Evolutionary conservation across 2,113 vertebrate species (phyloP).

Genomic region (Zosterops borbonicus): DNA sequence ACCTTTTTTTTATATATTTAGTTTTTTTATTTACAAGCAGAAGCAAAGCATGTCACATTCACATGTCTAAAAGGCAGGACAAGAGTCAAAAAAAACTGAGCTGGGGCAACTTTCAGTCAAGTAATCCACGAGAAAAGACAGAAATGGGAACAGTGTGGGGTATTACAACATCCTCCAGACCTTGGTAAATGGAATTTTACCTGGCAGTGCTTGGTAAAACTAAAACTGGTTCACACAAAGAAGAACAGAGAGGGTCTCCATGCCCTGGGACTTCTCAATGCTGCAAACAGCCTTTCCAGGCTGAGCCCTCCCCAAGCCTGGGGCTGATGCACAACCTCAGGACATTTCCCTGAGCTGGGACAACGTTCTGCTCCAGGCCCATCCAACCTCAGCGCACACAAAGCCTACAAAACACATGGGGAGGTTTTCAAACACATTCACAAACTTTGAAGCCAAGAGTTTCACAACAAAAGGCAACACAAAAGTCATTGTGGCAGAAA

Average conservation of each 20-base stretch:
- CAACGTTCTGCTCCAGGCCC: rapidly evolving
- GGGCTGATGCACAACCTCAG: background rate
- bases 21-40: background rate
- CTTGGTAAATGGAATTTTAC: too few species aligned
- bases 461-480: conserved; percentile 19
- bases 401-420: background rate
- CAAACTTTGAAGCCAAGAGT: background rate
- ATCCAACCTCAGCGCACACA: rapidly evolving
- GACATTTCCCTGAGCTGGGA: background rate
- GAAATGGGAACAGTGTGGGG: background rate
- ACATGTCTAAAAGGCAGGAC: background rate
- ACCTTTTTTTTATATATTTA: background rate
- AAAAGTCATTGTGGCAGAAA: conserved; percentile 1
- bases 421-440: background rate
- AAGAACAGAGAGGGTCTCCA: background rate
- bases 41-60: background rate
- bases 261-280: rapidly evolving
- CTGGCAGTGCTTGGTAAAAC: background rate
- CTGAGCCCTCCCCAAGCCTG: background rate
- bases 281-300: rapidly evolving
- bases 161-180: background rate
- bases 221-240: background rate
- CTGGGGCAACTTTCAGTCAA: background rate
- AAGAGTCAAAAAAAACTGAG: background rate
- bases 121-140: background rate